phyloP scores from a whole-genome alignment of 2,888 invertebrate genomes.

The Xylophagus ater region DNA sequence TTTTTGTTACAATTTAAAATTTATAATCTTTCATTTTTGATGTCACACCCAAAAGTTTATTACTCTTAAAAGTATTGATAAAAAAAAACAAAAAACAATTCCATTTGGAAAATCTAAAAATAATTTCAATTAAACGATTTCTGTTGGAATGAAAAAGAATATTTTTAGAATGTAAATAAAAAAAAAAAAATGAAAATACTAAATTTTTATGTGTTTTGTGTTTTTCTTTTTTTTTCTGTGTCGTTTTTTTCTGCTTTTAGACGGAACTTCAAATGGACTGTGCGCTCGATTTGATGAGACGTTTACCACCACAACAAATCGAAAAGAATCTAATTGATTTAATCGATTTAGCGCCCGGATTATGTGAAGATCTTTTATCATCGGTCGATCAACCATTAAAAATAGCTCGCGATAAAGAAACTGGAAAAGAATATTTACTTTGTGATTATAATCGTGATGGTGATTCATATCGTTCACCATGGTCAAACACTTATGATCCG shows the following conservation, averaged over 20 bases:
- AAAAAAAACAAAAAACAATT: too few species aligned
- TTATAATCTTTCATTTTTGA: too few species aligned
- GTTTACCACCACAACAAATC: slow-evolving; percentile 97
- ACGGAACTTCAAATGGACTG: slow-evolving; percentile 97
- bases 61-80: too few species aligned
- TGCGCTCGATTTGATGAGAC: slow-evolving; percentile 96
- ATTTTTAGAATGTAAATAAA: too few species aligned
- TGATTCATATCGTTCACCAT: slow-evolving; percentile 95
- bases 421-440: slow-evolving; percentile 92
- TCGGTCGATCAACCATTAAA: slow-evolving; percentile 98
- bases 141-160: too few species aligned
- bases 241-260: slow-evolving; percentile 43
- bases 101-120: too few species aligned
- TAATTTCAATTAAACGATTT: too few species aligned
- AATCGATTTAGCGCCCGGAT: slow-evolving; percentile 88
- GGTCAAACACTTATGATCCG: slow-evolving; percentile 98
- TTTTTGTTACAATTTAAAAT: too few species aligned
- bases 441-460: slow-evolving; percentile 99
- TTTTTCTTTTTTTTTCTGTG: too few species aligned
- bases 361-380: slow-evolving; percentile 93
- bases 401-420: slow-evolving; percentile 88
- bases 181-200: too few species aligned
- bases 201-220: too few species aligned
- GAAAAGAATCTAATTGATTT: slow-evolving; percentile 97
- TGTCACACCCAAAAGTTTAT: too few species aligned